Conservation (phyloP, 2,113 vertebrate genomes). For the Brachyistius frenatus region DNA sequence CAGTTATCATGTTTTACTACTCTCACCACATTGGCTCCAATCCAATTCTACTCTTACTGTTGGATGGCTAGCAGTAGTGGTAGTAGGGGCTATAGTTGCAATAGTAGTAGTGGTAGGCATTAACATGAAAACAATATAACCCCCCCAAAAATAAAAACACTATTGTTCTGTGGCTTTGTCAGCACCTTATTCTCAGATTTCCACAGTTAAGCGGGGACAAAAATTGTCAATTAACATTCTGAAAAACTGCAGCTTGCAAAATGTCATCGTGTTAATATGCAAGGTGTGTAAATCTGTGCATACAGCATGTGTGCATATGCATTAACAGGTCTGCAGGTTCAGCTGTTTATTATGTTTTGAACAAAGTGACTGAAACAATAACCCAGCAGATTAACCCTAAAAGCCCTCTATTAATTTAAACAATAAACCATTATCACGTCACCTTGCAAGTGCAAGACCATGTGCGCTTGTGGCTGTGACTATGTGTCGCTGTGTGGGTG, state of each 20-base stretch:
- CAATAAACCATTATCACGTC: neutral
- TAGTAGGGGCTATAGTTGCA: neutral
- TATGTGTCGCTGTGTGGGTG: conserved; percentile 23
- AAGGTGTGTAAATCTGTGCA: neutral
- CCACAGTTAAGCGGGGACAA: neutral
- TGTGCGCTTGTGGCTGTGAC: neutral
- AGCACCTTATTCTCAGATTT: neutral
- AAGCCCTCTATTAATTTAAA: conserved; percentile 10
- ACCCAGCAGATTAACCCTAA: conserved; percentile 20
- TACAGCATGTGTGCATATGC: neutral
- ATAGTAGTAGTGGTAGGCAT: neutral
- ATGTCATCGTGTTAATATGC: neutral
- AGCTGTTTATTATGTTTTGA: neutral
- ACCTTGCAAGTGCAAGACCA: neutral
- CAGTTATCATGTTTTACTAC: neutral
- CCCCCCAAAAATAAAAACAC: neutral
- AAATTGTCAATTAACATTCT: neutral
- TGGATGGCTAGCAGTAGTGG: neutral
- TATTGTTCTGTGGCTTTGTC: neutral
- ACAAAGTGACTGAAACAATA: conserved; percentile 10
- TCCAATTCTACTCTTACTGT: neutral
- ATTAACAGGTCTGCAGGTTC: neutral
- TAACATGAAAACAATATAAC: neutral
- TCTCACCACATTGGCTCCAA: neutral
- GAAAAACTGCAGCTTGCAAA: neutral